A percentile compares a stretch with the other conserved stretches of the same genome.
Evolutionary conservation across 2,888 invertebrate genomes (phyloP).

Genomic region (Rhagonycha lutea): DNA sequence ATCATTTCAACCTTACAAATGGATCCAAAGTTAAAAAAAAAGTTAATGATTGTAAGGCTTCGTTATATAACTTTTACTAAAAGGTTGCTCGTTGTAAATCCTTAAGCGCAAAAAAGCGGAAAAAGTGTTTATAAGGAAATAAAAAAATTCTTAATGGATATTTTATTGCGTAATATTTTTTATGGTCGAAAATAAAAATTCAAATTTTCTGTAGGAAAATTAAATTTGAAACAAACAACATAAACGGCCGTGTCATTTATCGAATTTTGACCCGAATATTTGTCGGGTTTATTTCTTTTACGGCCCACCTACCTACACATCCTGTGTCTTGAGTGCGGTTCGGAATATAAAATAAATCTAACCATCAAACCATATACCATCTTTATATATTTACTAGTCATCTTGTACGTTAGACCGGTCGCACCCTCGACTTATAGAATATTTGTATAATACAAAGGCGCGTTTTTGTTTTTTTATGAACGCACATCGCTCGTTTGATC

Average conservation of each 20-base stretch:
- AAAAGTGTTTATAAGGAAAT: neutral
- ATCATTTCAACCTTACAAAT: neutral
- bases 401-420: constrained; percentile 10
- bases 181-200: neutral
- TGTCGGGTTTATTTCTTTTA: neutral
- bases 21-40: neutral
- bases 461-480: constrained; percentile 23
- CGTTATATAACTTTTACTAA: neutral
- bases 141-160: neutral
- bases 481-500: constrained; percentile 6
- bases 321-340: constrained; percentile 15
- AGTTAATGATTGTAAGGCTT: neutral
- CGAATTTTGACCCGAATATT: neutral
- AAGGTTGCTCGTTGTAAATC: neutral
- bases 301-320: constrained; percentile 19
- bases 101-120: neutral
- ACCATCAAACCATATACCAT: constrained; percentile 13
- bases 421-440: constrained; percentile 14
- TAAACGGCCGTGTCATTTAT: neutral
- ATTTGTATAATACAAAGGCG: constrained; percentile 23
- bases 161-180: neutral
- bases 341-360: constrained; percentile 20
- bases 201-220: neutral
- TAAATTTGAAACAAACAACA: neutral
- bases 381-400: constrained; percentile 23